Evolutionary conservation across 37 sponge, comb jelly and placozoan genomes (phyloP).

Genomic region (Mnemiopsis leidyi): DNA sequence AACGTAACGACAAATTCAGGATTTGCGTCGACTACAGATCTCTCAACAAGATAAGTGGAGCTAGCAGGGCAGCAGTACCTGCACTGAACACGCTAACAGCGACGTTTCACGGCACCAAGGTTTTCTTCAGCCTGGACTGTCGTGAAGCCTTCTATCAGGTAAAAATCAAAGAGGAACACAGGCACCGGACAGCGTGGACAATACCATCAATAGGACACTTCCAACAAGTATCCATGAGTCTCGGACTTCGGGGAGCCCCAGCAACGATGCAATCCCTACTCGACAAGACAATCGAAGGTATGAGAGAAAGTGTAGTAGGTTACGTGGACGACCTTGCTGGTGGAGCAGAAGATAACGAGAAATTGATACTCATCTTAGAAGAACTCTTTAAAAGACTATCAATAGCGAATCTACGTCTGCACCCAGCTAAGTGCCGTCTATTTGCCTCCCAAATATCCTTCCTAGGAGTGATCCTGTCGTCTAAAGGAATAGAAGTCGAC

Average conservation of each 20-base stretch:
- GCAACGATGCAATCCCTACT: not conserved
- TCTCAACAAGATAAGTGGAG: not conserved
- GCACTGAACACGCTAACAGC: not conserved
- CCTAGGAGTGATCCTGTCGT: not conserved
- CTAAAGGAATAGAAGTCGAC: not conserved
- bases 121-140: not conserved
- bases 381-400: not conserved
- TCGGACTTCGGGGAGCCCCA: not conserved
- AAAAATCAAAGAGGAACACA: not conserved
- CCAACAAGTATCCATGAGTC: not conserved
- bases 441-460: not conserved
- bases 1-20: not conserved
- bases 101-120: not conserved
- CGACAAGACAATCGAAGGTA: not conserved
- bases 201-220: not conserved
- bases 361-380: not conserved
- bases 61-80: not conserved
- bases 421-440: not conserved
- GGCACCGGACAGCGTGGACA: not conserved
- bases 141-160: not conserved
- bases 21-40: not conserved
- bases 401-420: not conserved
- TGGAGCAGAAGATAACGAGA: not conserved
- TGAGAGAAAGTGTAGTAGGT: not conserved
- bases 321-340: not conserved